phyloP scores from a whole-genome alignment of 2,888 invertebrate species.

The Amphipoea oculea region DNA sequence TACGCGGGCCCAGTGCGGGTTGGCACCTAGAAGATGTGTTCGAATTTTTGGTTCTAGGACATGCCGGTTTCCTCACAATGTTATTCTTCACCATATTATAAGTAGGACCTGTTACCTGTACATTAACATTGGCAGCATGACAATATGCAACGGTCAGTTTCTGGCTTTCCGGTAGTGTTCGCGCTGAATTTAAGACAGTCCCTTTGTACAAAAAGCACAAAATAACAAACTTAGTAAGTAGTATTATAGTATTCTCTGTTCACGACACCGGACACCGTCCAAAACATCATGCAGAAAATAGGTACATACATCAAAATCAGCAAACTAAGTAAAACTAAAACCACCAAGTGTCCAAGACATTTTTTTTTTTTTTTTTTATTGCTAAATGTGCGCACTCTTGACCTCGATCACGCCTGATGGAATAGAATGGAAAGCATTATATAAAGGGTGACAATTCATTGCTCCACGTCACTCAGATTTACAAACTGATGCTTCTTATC shows the following conservation, averaged over 20 bases:
- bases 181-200: not conserved
- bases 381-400: no score
- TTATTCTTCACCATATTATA: not conserved
- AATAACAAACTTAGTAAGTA: no score
- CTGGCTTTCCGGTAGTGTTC: not conserved
- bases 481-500: constrained; percentile 41
- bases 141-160: not conserved
- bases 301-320: not conserved
- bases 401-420: no score
- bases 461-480: constrained; percentile 34
- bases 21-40: not conserved
- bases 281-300: not conserved
- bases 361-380: no score
- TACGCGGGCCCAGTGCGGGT: not conserved
- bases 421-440: no score
- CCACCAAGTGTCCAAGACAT: not conserved
- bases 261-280: not conserved
- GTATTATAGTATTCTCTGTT: not conserved
- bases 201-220: not conserved
- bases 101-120: not conserved
- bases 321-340: not conserved
- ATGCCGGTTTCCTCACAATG: not conserved
- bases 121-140: not conserved
- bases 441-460: constrained; percentile 17
- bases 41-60: not conserved